Conservation (phyloP, 2,113 vertebrate species). For the Zingel zingel region DNA sequence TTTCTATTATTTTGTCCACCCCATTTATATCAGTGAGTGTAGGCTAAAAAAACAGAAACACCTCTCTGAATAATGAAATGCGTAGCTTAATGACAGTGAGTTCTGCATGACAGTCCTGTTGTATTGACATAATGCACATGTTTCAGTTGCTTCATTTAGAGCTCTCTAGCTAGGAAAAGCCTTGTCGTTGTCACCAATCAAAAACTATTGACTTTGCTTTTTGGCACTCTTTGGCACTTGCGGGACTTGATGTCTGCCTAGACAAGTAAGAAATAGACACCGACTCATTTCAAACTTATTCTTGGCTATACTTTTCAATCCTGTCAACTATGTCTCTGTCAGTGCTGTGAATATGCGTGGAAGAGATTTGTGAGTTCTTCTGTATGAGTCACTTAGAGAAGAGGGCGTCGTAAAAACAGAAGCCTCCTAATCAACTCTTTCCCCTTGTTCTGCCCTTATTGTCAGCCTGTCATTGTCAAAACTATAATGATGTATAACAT, state of each 20-base stretch:
- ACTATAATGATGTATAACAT: background rate
- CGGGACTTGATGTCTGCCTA: background rate
- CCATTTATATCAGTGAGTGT: background rate
- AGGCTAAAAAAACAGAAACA: background rate
- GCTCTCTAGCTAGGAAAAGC: background rate
- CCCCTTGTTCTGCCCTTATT: background rate
- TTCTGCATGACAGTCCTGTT: background rate
- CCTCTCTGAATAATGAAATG: background rate
- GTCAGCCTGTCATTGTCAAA: background rate
- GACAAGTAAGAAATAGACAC: background rate
- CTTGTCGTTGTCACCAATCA: background rate
- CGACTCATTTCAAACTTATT: background rate
- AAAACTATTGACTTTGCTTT: background rate
- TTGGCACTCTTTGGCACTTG: background rate
- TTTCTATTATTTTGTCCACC: background rate
- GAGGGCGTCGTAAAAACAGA: background rate
- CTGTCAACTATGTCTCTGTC: background rate
- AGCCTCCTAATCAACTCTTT: background rate
- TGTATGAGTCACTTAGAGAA: slow-evolving; percentile 2
- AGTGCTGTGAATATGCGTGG: background rate
- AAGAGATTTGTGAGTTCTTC: slow-evolving; percentile 1
- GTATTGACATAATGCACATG: background rate
- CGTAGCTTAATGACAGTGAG: background rate
- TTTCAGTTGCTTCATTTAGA: background rate
- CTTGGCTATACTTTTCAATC: background rate